phyloP scores from a whole-genome alignment of 2,113 vertebrate species.

The Podarcis muralis region DNA sequence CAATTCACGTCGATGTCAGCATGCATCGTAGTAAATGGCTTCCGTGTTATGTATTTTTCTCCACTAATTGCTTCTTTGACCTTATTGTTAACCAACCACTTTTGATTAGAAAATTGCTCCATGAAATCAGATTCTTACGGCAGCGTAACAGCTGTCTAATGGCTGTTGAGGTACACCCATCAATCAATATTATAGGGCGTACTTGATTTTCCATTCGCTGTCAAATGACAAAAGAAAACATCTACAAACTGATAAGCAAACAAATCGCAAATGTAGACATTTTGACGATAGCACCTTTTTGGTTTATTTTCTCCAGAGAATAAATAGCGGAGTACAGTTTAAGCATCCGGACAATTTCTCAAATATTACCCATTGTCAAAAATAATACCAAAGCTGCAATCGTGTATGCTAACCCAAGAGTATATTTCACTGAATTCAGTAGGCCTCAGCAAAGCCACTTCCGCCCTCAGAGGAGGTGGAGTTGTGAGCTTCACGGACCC shows the following conservation, averaged over 20 bases:
- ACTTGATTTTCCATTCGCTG: conserved; percentile 5
- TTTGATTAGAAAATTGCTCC: conserved; percentile 60
- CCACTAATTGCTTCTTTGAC: conserved; percentile 64
- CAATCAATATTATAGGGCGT: conserved; percentile 30
- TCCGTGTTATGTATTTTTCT: not conserved
- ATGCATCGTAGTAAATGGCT: conserved; percentile 45
- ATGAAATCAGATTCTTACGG: not conserved
- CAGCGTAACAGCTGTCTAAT: conserved; percentile 42
- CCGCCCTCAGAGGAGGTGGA: no score
- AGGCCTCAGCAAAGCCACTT: not conserved
- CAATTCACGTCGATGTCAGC: conserved; percentile 50
- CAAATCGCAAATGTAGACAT: not conserved
- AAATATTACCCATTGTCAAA: not conserved
- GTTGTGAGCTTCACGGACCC: no score
- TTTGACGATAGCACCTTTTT: not conserved
- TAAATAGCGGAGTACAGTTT: not conserved
- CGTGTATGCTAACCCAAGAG: not conserved
- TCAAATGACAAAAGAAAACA: conserved; percentile 18
- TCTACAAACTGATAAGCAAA: conserved; percentile 1
- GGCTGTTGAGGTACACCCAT: conserved; percentile 4
- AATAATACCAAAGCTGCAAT: not conserved
- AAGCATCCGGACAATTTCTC: not conserved
- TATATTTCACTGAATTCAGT: not conserved
- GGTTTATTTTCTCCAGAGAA: not conserved
- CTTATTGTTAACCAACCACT: conserved; percentile 67